Base-by-base conservation (phyloP, 2,113 vertebrate genomes). In the Aix galericulata region DNA sequence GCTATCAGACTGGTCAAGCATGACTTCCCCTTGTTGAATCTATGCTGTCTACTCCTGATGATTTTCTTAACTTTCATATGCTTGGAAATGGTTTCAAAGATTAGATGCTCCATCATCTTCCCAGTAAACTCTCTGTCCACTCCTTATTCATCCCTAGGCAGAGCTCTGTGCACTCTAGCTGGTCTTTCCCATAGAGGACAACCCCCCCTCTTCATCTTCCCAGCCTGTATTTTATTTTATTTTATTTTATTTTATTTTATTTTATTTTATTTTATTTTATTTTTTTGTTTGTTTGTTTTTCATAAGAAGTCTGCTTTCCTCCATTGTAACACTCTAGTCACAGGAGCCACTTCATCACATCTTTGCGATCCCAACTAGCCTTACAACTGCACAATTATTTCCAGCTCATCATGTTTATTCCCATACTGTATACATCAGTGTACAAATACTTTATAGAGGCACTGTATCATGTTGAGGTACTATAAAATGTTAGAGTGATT, bases 391-490 rank as follows among this genome's bases (percentile, higher is more conserved):
- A 36, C 60, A 44, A 4, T 60, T 38, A 85, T 38, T 36, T 72
- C 16, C 46, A 53, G 42, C 44, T 81, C 8, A 42, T 77, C 4
- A 0, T 40, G 29, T 40, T 82, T 82, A 23, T 74, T 59, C 10
- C 12, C 11, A 26, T 0, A 1, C 13, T 40, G 9, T 22, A 26
- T 69, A 15, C 13, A 11, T 7, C 64, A 48, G 2, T 38, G 11
- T 22, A 59, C 36, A 73, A 9, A 6, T 8, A 31, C 20, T 55
- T 68, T 26, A 74, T 34, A 60, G 8, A 64, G 23, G n/a, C 64
- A 6, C 1, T 13, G 8, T 9, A 59, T 44, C 7, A 40, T 14
- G 9, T 6, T 71, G 1, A 1, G 46, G 78, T 78, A 16, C n/a
- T 21, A 40, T 32, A 64, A 88, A 78, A 60, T 66, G 7, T 29